Percentiles rank a stretch among this genome's conserved stretches.
phyloP scores from a whole-genome alignment of 1,140 invertebrate genomes.

The Tribolium castaneum region DNA sequence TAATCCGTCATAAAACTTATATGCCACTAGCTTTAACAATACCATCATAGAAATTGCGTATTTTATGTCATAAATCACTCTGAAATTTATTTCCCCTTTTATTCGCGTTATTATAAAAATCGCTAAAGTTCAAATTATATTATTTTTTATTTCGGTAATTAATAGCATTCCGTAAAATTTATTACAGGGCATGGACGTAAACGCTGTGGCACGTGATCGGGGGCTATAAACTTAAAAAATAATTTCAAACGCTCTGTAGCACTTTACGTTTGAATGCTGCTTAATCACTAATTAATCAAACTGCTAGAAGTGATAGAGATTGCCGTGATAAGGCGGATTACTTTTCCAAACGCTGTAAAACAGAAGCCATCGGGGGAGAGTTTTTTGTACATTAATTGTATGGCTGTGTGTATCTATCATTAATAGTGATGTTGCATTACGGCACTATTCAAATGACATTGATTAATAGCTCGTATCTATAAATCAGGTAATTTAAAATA shows the following conservation, averaged over 20 bases:
- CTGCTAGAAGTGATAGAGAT: neutral
- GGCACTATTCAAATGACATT: constrained; percentile 38
- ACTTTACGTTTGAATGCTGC: neutral
- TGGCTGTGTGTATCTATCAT: constrained; percentile 17
- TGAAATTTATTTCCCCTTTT: constrained; percentile 16
- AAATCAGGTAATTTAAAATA: constrained; percentile 43
- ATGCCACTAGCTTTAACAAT: constrained; percentile 31
- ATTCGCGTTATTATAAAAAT: constrained; percentile 4
- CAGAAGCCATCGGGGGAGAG: neutral
- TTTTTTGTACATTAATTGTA: constrained; percentile 19
- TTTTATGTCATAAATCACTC: constrained; percentile 29
- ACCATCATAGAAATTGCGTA: constrained; percentile 29
- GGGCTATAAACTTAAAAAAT: no score
- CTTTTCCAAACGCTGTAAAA: neutral
- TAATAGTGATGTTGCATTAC: constrained; percentile 41
- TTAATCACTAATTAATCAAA: neutral
- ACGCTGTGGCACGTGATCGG: neutral
- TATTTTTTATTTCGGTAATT: constrained; percentile 26
- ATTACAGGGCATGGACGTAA: neutral
- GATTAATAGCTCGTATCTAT: constrained; percentile 38
- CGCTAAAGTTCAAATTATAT: neutral
- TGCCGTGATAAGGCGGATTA: neutral
- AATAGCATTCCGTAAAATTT: constrained; percentile 6
- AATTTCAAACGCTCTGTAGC: no score
- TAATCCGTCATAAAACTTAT: constrained; percentile 39